Percentiles rank a stretch among this genome's conserved stretches.
Conservation (phyloP, 2,797 vertebrate genomes). For the Halcyon smyrnensis region DNA sequence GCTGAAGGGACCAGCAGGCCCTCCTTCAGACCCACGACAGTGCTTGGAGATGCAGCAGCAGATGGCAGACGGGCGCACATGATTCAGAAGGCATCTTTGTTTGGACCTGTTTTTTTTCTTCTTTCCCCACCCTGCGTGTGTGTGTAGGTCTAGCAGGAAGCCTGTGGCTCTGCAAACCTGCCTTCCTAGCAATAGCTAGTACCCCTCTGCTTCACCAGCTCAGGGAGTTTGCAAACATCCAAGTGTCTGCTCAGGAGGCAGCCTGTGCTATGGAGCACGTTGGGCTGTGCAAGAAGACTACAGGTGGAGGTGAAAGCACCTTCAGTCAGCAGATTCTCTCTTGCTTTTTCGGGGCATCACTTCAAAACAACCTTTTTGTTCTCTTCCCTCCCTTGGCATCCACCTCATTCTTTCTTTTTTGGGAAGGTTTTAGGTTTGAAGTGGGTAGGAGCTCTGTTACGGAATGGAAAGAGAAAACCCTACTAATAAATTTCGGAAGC, state of each 20-base stretch:
- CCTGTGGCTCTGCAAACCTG: constrained; percentile 53
- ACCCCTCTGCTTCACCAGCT: constrained; percentile 44
- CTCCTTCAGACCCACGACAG: background rate
- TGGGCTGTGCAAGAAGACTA: background rate
- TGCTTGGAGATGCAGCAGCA: constrained; percentile 58
- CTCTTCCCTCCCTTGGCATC: background rate
- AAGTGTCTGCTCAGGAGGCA: background rate
- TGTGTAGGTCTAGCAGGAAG: constrained; percentile 72
- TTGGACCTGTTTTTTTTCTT: constrained; percentile 5
- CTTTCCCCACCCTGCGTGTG: accelerated
- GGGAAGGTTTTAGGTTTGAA: background rate
- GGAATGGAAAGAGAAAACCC: background rate
- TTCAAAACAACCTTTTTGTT: background rate
- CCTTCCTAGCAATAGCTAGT: constrained; percentile 84
- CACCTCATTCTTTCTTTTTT: background rate
- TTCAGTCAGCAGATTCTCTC: background rate
- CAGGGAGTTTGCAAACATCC: constrained; percentile 31
- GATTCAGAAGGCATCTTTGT: constrained; percentile 78
- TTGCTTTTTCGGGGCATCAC: background rate
- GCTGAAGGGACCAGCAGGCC: constrained; percentile 6
- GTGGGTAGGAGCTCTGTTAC: background rate
- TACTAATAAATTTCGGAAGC: background rate
- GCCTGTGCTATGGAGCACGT: background rate
- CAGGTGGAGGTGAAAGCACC: background rate
- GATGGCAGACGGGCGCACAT: background rate